Percentiles rank a stretch among this genome's conserved stretches.
These are phyloP conservation scores for Pantherophis alleghaniensis DNA, from an alignment of 2,797 vertebrate genomes.

Conservation along the genomic window DNA sequence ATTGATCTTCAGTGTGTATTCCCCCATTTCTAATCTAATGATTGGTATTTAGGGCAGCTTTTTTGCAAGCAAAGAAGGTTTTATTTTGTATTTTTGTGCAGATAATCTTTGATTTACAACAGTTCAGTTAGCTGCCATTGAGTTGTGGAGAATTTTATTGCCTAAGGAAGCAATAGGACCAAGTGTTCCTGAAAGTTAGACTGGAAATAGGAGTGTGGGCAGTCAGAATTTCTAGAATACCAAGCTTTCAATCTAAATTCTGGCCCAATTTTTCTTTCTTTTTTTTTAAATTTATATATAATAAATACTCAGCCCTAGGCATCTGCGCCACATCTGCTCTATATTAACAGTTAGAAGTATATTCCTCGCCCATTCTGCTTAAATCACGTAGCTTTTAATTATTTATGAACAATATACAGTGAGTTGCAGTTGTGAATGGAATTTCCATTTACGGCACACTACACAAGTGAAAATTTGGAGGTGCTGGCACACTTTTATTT, in stretches of 20 bases:
- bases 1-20: too few relatives aligned
- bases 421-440: constrained; percentile 17
- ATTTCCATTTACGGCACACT: constrained; percentile 15
- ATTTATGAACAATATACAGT: constrained; percentile 15
- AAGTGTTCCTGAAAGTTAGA: background rate
- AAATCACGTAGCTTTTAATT: constrained; percentile 13
- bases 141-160: background rate
- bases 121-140: too few relatives aligned
- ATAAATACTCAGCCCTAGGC: background rate
- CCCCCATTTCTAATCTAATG: too few relatives aligned
- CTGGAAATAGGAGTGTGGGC: background rate
- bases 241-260: background rate
- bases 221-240: background rate
- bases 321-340: background rate
- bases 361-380: constrained; percentile 3
- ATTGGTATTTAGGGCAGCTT: too few relatives aligned
- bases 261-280: background rate
- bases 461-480: constrained; percentile 12
- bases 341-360: background rate
- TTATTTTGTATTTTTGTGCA: too few relatives aligned
- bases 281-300: background rate
- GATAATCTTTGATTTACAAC: too few relatives aligned
- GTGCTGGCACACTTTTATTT: constrained; percentile 8
- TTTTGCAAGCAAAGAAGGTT: too few relatives aligned
- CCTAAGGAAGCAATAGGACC: background rate